Base-by-base conservation (phyloP, 1,140 invertebrate species). In the Globodera ellingtonae region DNA sequence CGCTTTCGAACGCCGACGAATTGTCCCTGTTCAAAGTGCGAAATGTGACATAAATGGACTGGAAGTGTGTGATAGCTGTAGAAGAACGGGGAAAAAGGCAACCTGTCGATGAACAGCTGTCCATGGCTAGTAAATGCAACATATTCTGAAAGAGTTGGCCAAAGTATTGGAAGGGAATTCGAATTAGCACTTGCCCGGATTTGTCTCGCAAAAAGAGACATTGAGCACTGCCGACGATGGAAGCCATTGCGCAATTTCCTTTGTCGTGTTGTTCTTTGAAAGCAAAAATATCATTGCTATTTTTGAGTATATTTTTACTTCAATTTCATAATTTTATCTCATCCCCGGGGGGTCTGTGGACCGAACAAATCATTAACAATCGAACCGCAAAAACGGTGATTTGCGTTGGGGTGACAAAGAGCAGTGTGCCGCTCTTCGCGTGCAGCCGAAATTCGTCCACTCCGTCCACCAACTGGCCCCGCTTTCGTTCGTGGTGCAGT, bases 61-160 rank as follows among this genome's bases (percentile, higher is more conserved):
- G 21, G 46, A 70, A 77, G 75, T 66, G 65, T 62, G 7, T 47
- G 13, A 13, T 35, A 35, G 35, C 35, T 35, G 35, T 0, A 78
- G 18, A 62, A 56, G 6, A 18, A 56, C 6, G 81, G 18, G 4
- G 15, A 18, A 18, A 18, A 4, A 24, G 71, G 81, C 15, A 66
- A 85, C 84, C 76, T 82, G 66, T 85, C 84, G 72, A 85, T 78
- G 66, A 76, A 84, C n/a, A 85, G 72, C 66, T 84, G 85, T 21
- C 79, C 79, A 24, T 67, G 56, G 7, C 81, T 44, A n/a, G 69
- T 78, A 67, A 85, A 85, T 8, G 84, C 84, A 72, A 86, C 78
- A 67, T 69, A 85, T 24, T 86, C 75, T 15, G 85, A 71, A 65
- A 52, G 10, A 52, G 10, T 52, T 52, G 50, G 4, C 10, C 10